Percentiles rank a stretch among this genome's conserved stretches.
Conservation (phyloP, 1,140 invertebrate genomes). For the Metopolophium dirhodum region DNA sequence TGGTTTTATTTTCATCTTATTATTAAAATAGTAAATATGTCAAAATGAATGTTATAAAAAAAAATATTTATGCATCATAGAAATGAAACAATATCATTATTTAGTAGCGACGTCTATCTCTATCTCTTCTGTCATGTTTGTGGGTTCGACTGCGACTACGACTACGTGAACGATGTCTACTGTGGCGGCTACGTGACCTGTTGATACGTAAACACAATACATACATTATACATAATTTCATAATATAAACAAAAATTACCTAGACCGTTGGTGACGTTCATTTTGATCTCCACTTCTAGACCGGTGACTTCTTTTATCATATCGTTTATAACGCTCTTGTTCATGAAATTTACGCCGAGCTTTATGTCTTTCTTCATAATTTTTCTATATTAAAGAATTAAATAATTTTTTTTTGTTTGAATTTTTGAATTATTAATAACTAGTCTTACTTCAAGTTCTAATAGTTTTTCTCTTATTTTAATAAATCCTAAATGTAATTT, state of each 20-base stretch:
- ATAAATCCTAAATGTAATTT: constrained; percentile 99
- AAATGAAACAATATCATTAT: neutral
- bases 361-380: constrained; percentile 56
- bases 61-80: neutral
- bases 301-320: constrained; percentile 58
- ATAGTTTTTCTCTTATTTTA: constrained; percentile 93
- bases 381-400: constrained; percentile 41
- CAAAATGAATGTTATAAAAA: neutral
- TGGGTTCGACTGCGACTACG: constrained; percentile 44
- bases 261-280: constrained; percentile 34
- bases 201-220: constrained; percentile 62
- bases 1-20: neutral
- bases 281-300: constrained; percentile 40
- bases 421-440: neutral
- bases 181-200: constrained; percentile 48
- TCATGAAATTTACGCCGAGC: constrained; percentile 54
- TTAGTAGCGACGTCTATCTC: constrained; percentile 45
- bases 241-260: constrained; percentile 59
- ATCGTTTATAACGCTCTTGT: constrained; percentile 35
- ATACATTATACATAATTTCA: neutral
- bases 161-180: constrained; percentile 55
- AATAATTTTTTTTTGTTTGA: neutral
- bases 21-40: neutral
- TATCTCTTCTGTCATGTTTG: constrained; percentile 52
- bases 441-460: constrained; percentile 82